Conservation (phyloP, 2,113 vertebrate species). For the Chaetodon trifascialis region DNA sequence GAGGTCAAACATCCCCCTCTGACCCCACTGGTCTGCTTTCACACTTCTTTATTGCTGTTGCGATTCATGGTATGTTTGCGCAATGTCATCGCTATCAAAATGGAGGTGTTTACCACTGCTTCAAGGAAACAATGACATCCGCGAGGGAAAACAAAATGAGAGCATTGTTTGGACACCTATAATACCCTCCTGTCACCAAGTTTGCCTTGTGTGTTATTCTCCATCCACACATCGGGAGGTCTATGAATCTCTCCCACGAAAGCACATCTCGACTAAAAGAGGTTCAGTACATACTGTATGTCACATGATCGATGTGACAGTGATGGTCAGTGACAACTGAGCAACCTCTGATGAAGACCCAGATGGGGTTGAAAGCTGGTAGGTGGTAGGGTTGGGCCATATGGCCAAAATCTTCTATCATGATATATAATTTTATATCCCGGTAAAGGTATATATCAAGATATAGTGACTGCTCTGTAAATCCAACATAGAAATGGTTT, state of each 20-base stretch:
- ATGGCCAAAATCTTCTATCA: too few species aligned
- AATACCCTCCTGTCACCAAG: not conserved
- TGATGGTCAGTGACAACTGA: too few species aligned
- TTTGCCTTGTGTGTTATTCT: not conserved
- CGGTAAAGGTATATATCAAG: too few species aligned
- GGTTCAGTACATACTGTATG: too few species aligned
- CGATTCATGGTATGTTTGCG: not conserved
- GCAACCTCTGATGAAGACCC: too few species aligned
- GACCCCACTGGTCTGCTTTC: not conserved
- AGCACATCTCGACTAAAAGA: too few species aligned
- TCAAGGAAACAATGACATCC: not conserved
- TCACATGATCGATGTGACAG: too few species aligned
- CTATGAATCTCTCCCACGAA: not conserved
- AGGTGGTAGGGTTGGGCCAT: too few species aligned
- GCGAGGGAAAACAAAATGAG: not conserved
- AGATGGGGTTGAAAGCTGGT: too few species aligned
- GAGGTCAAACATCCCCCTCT: not conserved
- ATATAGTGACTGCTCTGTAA: too few species aligned
- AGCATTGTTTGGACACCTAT: not conserved
- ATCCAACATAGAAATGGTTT: too few species aligned
- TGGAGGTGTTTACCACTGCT: not conserved
- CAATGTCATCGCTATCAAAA: not conserved
- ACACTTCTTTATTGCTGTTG: constrained; percentile 20
- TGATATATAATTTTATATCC: too few species aligned
- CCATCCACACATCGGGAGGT: not conserved